phyloP scores from a whole-genome alignment of 2,113 vertebrate species.

The Saccopteryx leptura region DNA sequence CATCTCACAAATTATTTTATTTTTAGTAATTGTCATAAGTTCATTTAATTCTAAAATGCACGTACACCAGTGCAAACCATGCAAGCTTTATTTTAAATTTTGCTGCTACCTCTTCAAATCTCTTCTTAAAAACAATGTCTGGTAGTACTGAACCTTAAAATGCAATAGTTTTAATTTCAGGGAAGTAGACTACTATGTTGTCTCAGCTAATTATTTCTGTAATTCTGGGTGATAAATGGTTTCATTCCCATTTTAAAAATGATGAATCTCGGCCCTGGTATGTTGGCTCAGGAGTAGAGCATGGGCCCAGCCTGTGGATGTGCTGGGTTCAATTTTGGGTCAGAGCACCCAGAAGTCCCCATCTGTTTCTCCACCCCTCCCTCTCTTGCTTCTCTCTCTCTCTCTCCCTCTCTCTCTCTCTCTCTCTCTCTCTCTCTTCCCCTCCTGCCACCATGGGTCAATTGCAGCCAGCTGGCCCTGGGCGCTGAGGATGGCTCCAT shows the following conservation, averaged over 20 bases:
- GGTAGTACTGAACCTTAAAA: neutral
- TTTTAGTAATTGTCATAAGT: neutral
- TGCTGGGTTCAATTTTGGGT: too few species aligned
- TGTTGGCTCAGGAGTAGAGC: too few species aligned
- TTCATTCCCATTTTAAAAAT: conserved; percentile 23
- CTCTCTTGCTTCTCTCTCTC: too few species aligned
- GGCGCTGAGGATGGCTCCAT: too few species aligned
- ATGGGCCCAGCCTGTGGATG: too few species aligned
- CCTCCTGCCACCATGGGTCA: too few species aligned
- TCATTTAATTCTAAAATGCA: neutral
- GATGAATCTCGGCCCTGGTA: neutral
- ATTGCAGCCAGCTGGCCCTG: too few species aligned
- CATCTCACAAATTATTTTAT: neutral
- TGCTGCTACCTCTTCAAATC: neutral
- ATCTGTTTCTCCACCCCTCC: too few species aligned
- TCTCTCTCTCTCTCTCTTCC: too few species aligned
- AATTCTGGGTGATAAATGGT: neutral
- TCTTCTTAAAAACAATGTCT: neutral
- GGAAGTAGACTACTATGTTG: neutral
- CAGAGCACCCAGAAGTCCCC: too few species aligned
- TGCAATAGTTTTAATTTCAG: conserved; percentile 43
- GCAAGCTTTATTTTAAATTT: neutral
- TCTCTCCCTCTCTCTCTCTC: too few species aligned
- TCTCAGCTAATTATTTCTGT: neutral
- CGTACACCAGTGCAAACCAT: neutral